Evolutionary conservation across 92 coral and sea anemone genomes (phyloP).

Genomic region (Phenganax subtilis): DNA sequence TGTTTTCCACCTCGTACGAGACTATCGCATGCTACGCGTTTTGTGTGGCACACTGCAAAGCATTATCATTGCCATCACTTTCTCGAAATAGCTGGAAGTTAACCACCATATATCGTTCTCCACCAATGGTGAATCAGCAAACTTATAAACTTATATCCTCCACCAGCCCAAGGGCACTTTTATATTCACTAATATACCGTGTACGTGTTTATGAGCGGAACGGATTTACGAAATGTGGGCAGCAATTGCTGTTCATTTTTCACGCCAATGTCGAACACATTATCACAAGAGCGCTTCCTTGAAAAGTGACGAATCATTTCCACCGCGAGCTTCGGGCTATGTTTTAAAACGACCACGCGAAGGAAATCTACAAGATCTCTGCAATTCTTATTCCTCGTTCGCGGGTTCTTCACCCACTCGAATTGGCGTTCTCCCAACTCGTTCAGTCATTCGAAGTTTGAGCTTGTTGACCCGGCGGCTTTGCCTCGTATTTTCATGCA

Average conservation of each 20-base stretch:
- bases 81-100: too few species aligned
- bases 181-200: background rate
- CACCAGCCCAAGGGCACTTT: background rate
- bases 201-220: conserved; percentile 19
- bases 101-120: too few species aligned
- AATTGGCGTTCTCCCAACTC: background rate
- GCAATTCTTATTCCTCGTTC: background rate
- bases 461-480: conserved; percentile 28
- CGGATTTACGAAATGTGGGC: conserved; percentile 2
- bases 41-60: too few species aligned
- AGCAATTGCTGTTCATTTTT: conserved; percentile 8
- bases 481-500: conserved; percentile 8
- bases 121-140: too few species aligned
- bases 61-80: too few species aligned
- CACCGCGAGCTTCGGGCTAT: background rate
- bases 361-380: background rate
- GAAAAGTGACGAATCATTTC: background rate
- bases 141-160: background rate
- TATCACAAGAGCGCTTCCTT: conserved; percentile 19
- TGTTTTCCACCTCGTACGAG: too few species aligned
- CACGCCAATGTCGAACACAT: conserved; percentile 11
- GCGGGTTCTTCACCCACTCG: background rate
- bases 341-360: conserved; percentile 5
- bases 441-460: background rate
- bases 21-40: too few species aligned